phyloP scores from a whole-genome alignment of 1,140 invertebrate species.

The Plectrocnemia conspersa region DNA sequence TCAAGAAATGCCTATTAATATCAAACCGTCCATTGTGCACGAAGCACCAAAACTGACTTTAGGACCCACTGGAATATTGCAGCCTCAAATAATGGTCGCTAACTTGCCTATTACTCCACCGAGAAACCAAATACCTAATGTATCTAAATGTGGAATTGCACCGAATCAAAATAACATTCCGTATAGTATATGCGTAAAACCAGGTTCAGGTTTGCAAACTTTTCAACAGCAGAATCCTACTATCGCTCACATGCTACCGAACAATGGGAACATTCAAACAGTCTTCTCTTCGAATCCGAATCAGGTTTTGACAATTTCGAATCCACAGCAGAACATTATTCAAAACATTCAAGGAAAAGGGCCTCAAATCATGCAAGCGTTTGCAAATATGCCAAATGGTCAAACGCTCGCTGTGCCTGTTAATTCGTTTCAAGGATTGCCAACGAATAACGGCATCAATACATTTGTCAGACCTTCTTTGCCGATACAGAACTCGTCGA shows the following conservation, averaged over 20 bases:
- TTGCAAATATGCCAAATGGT: constrained; percentile 49
- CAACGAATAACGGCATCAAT: constrained; percentile 39
- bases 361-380: constrained; percentile 44
- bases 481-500: constrained; percentile 37
- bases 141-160: constrained; percentile 22
- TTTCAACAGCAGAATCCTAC: constrained; percentile 43
- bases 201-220: constrained; percentile 46
- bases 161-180: constrained; percentile 36
- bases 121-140: constrained; percentile 40
- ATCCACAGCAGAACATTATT: constrained; percentile 43
- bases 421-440: constrained; percentile 49
- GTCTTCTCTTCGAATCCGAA: constrained; percentile 50
- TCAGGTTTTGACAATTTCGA: constrained; percentile 48
- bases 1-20: constrained; percentile 19
- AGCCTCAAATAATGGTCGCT: constrained; percentile 50
- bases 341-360: constrained; percentile 47
- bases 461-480: constrained; percentile 27
- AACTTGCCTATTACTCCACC: constrained; percentile 48
- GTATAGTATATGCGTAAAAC: constrained; percentile 51
- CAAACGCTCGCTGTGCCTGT: constrained; percentile 48
- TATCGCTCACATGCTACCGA: constrained; percentile 46
- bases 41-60: constrained; percentile 26
- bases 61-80: constrained; percentile 40
- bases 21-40: constrained; percentile 16
- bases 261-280: constrained; percentile 46